Conservation (phyloP, 2,113 vertebrate genomes). For the Emydura subglobosa region DNA sequence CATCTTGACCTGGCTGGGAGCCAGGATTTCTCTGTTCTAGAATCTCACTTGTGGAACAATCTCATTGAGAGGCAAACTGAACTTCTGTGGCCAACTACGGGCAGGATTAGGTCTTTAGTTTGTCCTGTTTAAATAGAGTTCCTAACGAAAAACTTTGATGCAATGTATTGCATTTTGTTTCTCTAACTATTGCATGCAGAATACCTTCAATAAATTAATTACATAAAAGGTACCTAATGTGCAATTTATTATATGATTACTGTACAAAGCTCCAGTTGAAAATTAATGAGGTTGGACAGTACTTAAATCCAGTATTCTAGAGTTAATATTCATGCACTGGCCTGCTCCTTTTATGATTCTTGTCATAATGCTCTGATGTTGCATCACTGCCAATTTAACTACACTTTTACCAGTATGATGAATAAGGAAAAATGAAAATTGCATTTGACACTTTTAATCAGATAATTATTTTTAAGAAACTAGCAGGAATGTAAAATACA, state of each 20-base stretch:
- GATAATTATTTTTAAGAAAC: conserved; percentile 71
- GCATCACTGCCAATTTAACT: background rate
- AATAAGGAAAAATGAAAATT: conserved; percentile 52
- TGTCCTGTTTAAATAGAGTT: background rate
- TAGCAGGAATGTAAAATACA: conserved; percentile 65
- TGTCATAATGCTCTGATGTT: background rate
- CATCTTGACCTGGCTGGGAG: background rate
- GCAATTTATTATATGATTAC: background rate
- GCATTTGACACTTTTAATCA: conserved; percentile 73
- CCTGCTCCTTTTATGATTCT: background rate
- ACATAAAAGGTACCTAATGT: background rate
- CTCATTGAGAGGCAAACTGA: background rate
- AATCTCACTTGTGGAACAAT: background rate
- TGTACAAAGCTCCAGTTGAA: background rate
- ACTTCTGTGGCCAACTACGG: background rate
- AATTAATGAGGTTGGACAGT: background rate
- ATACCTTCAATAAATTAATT: background rate
- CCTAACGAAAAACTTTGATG: background rate
- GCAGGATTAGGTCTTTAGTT: background rate
- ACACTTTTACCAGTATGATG: conserved; percentile 6
- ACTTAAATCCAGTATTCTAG: background rate
- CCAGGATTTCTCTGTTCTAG: background rate
- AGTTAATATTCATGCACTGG: background rate
- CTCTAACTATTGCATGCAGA: background rate
- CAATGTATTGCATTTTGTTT: background rate